Conservation (phyloP, 2,797 vertebrate species). For the Hippoglossus hippoglossus region DNA sequence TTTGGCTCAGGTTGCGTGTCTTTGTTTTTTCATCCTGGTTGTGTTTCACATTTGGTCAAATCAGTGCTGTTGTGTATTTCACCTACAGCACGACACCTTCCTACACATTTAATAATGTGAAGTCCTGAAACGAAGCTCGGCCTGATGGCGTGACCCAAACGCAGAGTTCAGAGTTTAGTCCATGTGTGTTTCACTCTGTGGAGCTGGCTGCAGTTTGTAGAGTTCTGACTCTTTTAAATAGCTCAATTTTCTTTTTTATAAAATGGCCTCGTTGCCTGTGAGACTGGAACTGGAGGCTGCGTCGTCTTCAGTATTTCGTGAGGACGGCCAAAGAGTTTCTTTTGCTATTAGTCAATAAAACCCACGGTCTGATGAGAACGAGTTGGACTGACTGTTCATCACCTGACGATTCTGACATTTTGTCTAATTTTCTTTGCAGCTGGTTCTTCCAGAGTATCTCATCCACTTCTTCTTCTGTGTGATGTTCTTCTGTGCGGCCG, state of each 20-base stretch:
- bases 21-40: slow-evolving; percentile 47
- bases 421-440: slow-evolving; percentile 76
- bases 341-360: not conserved
- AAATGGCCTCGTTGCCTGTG: slow-evolving; percentile 18
- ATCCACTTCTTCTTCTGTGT: slow-evolving; percentile 99
- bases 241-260: not conserved
- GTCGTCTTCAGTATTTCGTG: not conserved
- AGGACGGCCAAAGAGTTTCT: not conserved
- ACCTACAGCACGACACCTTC: not conserved
- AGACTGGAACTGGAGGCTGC: not conserved
- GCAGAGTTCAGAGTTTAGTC: not conserved
- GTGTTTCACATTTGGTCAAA: slow-evolving; percentile 18
- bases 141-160: not conserved
- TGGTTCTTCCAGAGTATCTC: slow-evolving; percentile 99
- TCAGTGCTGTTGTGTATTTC: slow-evolving; percentile 3
- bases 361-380: not conserved
- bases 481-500: slow-evolving; percentile 99
- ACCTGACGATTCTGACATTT: not conserved
- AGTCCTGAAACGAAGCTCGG: not conserved
- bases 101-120: slow-evolving; percentile 6
- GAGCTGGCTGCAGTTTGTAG: slow-evolving; percentile 28
- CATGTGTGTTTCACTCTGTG: slow-evolving; percentile 13
- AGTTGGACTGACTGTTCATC: not conserved
- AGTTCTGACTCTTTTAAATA: slow-evolving; percentile 44
- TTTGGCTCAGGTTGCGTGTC: slow-evolving; percentile 31